Evolutionary conservation across 2,113 vertebrate species (phyloP).

Genomic region (Psilopsiagon aymara): DNA sequence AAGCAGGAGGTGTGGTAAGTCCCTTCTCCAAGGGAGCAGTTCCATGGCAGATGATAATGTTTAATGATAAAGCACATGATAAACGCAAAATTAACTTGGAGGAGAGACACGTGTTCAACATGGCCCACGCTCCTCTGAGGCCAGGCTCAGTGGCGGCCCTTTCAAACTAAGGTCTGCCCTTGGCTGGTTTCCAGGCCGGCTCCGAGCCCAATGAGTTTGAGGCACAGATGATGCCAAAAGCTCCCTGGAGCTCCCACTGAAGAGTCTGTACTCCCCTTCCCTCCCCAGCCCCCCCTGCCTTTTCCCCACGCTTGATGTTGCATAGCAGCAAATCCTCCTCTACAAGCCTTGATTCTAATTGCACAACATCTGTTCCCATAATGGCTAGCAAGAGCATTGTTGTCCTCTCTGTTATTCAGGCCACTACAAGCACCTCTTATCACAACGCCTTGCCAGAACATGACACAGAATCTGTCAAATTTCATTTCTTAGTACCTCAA

Average conservation of each 20-base stretch:
- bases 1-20: neutral
- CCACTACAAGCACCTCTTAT: slow-evolving; percentile 89
- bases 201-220: slow-evolving; percentile 64
- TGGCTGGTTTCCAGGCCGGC: slow-evolving; percentile 66
- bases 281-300: neutral
- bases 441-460: slow-evolving; percentile 87
- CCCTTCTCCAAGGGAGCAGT: neutral
- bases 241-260: slow-evolving; percentile 69
- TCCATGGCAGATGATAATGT: neutral
- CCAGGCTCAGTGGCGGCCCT: neutral
- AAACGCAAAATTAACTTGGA: neutral
- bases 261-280: slow-evolving; percentile 57
- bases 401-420: slow-evolving; percentile 87
- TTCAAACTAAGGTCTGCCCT: slow-evolving; percentile 62
- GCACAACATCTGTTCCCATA: slow-evolving; percentile 88
- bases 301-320: slow-evolving; percentile 69
- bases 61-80: neutral
- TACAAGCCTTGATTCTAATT: slow-evolving; percentile 82
- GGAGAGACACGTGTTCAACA: slow-evolving; percentile 1
- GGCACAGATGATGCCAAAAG: slow-evolving; percentile 74
- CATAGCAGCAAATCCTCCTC: slow-evolving; percentile 83
- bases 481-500: slow-evolving; percentile 90
- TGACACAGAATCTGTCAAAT: slow-evolving; percentile 91
- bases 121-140: neutral
- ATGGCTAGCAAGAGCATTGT: slow-evolving; percentile 85